A percentile compares a stretch with the other conserved stretches of the same genome.
These are phyloP conservation scores for Nycticebus coucang DNA, from an alignment of 2,113 vertebrate species.

Conservation along the genomic window DNA sequence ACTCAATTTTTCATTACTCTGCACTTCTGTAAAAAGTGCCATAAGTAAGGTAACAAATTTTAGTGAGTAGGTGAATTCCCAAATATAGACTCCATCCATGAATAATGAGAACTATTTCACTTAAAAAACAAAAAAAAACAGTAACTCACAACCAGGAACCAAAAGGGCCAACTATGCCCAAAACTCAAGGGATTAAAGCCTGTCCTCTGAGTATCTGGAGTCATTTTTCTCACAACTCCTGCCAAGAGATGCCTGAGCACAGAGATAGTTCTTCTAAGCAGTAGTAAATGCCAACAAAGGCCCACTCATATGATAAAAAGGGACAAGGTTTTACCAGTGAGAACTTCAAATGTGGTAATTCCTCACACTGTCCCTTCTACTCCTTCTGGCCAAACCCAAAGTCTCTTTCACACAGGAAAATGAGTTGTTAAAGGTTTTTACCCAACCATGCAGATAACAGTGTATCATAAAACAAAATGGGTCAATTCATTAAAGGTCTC, in stretches of 20 bases:
- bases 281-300: not conserved
- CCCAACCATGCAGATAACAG: not conserved
- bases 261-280: not conserved
- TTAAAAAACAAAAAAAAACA: not conserved
- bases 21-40: not conserved
- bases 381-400: not conserved
- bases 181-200: slow-evolving; percentile 14
- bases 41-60: not conserved
- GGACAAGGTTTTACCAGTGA: not conserved
- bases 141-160: not conserved
- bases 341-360: slow-evolving; percentile 15
- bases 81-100: not conserved
- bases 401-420: not conserved
- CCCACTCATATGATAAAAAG: not conserved
- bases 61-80: not conserved
- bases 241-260: not conserved
- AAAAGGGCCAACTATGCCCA: not conserved
- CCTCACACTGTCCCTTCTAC: slow-evolving; percentile 1
- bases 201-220: not conserved
- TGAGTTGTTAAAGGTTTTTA: not conserved
- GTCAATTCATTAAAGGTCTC: not conserved
- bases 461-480: slow-evolving; percentile 7
- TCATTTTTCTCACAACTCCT: slow-evolving; percentile 17
- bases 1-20: not conserved
- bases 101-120: not conserved